Percentiles rank a stretch among this genome's conserved stretches.
phyloP scores from a whole-genome alignment of 2,888 invertebrate species.

The Tachina fera region DNA sequence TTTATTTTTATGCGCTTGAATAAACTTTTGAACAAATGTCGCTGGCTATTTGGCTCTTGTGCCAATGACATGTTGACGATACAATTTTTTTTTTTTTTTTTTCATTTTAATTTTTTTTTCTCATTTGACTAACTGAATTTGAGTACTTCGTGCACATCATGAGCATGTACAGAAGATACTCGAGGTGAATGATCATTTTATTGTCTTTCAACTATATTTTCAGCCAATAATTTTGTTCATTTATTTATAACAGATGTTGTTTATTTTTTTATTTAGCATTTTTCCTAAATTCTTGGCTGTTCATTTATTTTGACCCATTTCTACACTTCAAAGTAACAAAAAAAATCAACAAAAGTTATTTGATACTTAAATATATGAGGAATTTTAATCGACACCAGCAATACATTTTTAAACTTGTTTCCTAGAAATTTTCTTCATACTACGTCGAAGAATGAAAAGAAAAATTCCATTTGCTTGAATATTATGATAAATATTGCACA shows the following conservation, averaged over 20 bases:
- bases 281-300: conserved; percentile 21
- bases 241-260: conserved; percentile 56
- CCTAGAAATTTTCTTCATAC: neutral
- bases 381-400: conserved; percentile 26
- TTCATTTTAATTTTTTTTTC: neutral
- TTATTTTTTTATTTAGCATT: conserved; percentile 6
- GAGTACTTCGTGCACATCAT: neutral
- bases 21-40: conserved; percentile 56
- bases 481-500: conserved; percentile 1
- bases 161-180: conserved; percentile 43
- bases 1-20: conserved; percentile 12
- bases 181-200: conserved; percentile 69
- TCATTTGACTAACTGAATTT: neutral
- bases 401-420: conserved; percentile 3
- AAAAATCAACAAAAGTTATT: neutral
- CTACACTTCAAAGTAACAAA: neutral
- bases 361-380: conserved; percentile 34
- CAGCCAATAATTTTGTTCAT: conserved; percentile 41
- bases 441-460: neutral
- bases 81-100: neutral
- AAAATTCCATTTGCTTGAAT: conserved; percentile 20
- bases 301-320: conserved; percentile 49
- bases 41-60: conserved; percentile 47
- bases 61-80: conserved; percentile 67
- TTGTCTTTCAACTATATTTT: conserved; percentile 46